A percentile compares a stretch with the other conserved stretches of the same genome.
Conservation (phyloP, 2,888 invertebrate species). For the Hemicrepidius hirtus region DNA sequence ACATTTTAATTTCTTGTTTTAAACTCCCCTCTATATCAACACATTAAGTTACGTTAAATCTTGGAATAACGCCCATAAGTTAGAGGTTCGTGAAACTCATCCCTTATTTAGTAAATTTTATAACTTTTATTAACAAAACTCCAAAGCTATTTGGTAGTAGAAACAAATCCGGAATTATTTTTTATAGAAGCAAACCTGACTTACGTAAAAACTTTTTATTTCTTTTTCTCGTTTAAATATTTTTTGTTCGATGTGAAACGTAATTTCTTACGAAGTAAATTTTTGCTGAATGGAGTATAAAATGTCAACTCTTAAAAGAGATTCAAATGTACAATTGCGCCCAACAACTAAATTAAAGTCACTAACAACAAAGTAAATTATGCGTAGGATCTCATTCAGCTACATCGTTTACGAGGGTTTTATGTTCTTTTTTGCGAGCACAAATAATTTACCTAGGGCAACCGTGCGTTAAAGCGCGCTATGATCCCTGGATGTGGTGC, state of each 20-base stretch:
- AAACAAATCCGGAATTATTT: too few relatives aligned
- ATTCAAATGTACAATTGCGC: conserved; percentile 49
- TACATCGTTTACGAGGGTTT: conserved; percentile 65
- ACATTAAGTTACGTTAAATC: too few relatives aligned
- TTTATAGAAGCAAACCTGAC: too few relatives aligned
- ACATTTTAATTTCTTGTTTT: too few relatives aligned
- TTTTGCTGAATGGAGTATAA: neutral
- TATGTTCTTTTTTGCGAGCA: conserved; percentile 63
- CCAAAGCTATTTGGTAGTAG: too few relatives aligned
- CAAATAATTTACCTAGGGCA: conserved; percentile 68
- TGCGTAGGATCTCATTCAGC: conserved; percentile 66
- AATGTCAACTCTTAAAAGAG: conserved; percentile 38
- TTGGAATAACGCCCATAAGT: too few relatives aligned
- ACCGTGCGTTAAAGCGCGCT: conserved; percentile 68
- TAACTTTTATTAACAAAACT: too few relatives aligned
- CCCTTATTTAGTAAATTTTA: too few relatives aligned
- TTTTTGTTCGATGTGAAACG: neutral
- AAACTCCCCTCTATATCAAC: too few relatives aligned
- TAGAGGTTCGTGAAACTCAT: too few relatives aligned
- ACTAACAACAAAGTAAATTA: conserved; percentile 61
- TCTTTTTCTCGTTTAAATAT: neutral
- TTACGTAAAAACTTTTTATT: neutral
- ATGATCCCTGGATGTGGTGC: conserved; percentile 66
- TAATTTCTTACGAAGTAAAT: neutral
- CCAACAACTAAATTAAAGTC: conserved; percentile 54